Evolutionary conservation across 2,888 invertebrate genomes (phyloP).

Genomic region (Mimas tiliae): DNA sequence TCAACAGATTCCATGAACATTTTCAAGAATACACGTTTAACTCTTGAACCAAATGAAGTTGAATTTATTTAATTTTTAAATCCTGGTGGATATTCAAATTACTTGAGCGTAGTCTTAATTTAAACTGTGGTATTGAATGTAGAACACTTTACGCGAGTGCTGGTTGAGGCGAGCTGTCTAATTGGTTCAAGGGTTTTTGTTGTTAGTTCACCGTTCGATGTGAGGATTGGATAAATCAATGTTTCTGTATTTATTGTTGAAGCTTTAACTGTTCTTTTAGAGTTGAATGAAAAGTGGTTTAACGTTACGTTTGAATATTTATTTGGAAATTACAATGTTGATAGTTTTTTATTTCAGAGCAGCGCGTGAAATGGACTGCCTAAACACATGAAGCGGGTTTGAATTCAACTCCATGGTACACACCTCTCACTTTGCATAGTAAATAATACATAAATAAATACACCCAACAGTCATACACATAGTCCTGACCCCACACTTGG

Average conservation of each 20-base stretch:
- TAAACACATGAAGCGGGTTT: no score
- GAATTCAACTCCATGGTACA: no score
- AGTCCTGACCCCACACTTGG: no score
- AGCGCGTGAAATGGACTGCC: no score
- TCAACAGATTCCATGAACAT: neutral
- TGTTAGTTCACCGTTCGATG: constrained; percentile 54
- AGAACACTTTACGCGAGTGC: constrained; percentile 34
- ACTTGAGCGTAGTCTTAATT: constrained; percentile 22
- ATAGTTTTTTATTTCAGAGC: no score
- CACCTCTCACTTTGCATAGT: no score
- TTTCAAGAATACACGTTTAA: constrained; percentile 13
- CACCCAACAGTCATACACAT: no score
- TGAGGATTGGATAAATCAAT: constrained; percentile 63
- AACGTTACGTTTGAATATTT: no score
- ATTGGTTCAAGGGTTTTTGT: constrained; percentile 62
- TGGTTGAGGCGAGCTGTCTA: constrained; percentile 49
- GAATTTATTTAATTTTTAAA: constrained; percentile 32
- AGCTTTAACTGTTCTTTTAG: neutral
- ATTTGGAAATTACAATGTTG: no score
- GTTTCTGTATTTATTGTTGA: constrained; percentile 26
- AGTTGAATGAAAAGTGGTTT: no score
- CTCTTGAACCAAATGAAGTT: constrained; percentile 13
- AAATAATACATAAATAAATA: no score
- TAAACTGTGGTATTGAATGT: constrained; percentile 31
- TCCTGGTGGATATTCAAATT: neutral